Evolutionary conservation across 2,888 invertebrate genomes (phyloP), one percentile per base, ranked within the genome.

Genomic region (Saturnia pavonia): DNA sequence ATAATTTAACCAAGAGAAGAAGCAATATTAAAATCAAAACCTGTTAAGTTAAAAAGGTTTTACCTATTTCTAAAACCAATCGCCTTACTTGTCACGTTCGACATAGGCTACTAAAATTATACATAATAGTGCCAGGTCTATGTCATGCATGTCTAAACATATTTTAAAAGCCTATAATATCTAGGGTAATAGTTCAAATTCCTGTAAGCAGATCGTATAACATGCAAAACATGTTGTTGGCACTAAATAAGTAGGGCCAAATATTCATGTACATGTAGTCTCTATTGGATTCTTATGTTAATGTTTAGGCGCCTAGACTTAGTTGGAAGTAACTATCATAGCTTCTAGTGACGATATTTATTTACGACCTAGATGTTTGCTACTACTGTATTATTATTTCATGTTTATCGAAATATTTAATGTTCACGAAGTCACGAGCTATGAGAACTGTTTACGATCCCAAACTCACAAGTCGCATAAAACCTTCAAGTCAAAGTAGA

Each of bases 211-310:
- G 7, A 68, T 22, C 42, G 70, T 67, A 43, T 54, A 70, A 54
- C 70, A 51, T 70, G 42, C 54, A 40, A 65, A 65, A 40, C 65
- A 65, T 65, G 65, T 40, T 40, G 40, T 19, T 19, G 65, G 54
- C 54, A 65, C 70, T 54, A 66, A 54, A 70, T 68, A 45, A 48
- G 54, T 63, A 67, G 48, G 60, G 25, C 69, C 68, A 68, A 72
- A 70, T 63, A 63, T 69, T 63, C 16, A 14, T 12, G 48, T 14
- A 51, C 25, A 70, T 27, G 68, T 68, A 45, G 69, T 63, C 22
- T 14, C 22, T 40, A 51, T 66, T 27, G 69, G 73, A 74, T 75
- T 71, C 75, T 71, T 73, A 76, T 76, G 76, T 70, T 71, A 77
- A 77, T 76, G 68, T 70, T 72, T 75, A 73, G 73, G 71, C 69